Evolutionary conservation across 1,140 invertebrate species (phyloP), one percentile per base, ranked within the genome.

Genomic region (Ceratina calcarata): DNA sequence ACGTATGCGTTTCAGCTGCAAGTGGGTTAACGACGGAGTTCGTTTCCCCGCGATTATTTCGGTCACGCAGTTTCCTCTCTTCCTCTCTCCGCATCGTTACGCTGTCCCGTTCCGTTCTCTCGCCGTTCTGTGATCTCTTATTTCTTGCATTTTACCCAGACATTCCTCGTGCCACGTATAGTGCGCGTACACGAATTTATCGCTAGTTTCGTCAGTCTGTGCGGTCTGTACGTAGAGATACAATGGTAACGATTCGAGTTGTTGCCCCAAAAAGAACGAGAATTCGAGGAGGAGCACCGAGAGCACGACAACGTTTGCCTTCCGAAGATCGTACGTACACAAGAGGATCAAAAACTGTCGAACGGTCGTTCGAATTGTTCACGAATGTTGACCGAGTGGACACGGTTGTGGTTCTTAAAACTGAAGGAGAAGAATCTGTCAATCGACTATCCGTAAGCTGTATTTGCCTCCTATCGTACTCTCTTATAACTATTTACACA

Each of bases 381-480:
- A 58, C 73, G 67, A 70, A 82, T 45, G 77, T 80, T 27, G 78
- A 83, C 69, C 68, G 76, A 82, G 65, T 68, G 83, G 62, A 80
- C 57, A 80, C 57, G 64, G 74, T 80, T 82, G 62, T 80, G 78
- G 62, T 74, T 76, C 70, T 24, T 16, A 15, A 62, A 18, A 32
- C 22, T 57, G n/a, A 57, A 57, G 55, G 55, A 58, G 18, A 32
- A 13, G 18, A 83, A 83, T 83, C 78, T 88, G 74, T 88, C 84
- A 69, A 86, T 88, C 86, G 82, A 86, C 79, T 88, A 78, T 83
- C 79, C 85, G 78, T 86, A 85, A 87, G 61, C 78, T 87, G 64
- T 88, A 84, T 78, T 82, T 86, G 84, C 81, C 76, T 84, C 85
- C 82, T 85, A 84, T 84, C 85, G 82, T 86, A 87, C 80, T 86